These are phyloP conservation scores for Pungitius pungitius DNA, from an alignment of 2,113 vertebrate species.

Conservation along the genomic window DNA sequence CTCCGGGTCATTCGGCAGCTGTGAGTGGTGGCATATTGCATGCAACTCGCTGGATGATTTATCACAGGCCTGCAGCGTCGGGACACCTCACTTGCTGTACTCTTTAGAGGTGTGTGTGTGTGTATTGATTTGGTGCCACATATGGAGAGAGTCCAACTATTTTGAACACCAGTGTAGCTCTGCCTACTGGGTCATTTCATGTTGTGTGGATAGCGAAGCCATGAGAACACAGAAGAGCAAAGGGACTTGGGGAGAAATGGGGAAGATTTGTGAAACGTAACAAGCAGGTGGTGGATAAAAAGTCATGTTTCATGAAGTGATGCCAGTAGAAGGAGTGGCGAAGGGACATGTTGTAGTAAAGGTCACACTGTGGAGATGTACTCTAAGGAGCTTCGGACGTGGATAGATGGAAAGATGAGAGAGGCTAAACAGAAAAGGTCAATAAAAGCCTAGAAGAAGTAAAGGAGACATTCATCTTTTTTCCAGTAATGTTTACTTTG, in stretches of 20 bases:
- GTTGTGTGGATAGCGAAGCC: conserved; percentile 22
- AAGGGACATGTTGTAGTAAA: conserved; percentile 14
- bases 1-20: conserved; percentile 47
- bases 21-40: conserved; percentile 62
- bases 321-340: conserved; percentile 12
- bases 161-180: conserved; percentile 44
- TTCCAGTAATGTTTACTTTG: conserved; percentile 15
- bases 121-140: conserved; percentile 59
- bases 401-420: conserved; percentile 38
- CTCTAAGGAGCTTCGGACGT: conserved; percentile 10
- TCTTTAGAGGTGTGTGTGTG: conserved; percentile 13
- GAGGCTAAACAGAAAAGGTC: conserved; percentile 21
- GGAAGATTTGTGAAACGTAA: conserved; percentile 13
- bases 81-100: conserved; percentile 35
- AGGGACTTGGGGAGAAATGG: conserved; percentile 16
- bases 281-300: conserved; percentile 25
- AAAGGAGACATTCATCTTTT: neutral
- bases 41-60: conserved; percentile 68
- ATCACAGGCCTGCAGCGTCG: conserved; percentile 56
- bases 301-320: conserved; percentile 25
- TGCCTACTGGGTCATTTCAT: conserved; percentile 46
- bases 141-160: conserved; percentile 43
- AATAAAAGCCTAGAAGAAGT: conserved; percentile 9
- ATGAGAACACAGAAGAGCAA: conserved; percentile 19
- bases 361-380: neutral